phyloP scores from a whole-genome alignment of 2,888 invertebrate species.

The Hetaerina titia region DNA sequence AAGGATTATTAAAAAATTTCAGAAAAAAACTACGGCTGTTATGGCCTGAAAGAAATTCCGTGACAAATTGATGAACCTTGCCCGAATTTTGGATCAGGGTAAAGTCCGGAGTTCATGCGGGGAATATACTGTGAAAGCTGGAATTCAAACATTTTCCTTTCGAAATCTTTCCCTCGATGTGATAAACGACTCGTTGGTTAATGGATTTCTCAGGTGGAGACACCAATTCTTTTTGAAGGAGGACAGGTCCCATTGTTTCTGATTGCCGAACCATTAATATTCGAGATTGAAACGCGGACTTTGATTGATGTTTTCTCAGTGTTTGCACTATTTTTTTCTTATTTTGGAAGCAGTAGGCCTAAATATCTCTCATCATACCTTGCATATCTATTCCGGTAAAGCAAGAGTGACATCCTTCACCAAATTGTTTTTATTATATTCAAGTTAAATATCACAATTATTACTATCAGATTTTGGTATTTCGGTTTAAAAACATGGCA shows the following conservation, averaged over 20 bases:
- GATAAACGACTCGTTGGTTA: constrained; percentile 29
- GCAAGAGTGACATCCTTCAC: neutral
- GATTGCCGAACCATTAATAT: constrained; percentile 29
- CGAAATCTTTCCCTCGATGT: neutral
- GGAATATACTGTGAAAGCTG: neutral
- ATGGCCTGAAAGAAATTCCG: neutral
- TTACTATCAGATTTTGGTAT: too few relatives aligned
- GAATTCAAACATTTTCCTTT: constrained; percentile 39
- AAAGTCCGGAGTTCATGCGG: neutral
- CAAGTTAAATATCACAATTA: too few relatives aligned
- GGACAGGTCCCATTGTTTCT: constrained; percentile 32
- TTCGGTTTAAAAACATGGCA: too few relatives aligned
- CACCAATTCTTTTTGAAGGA: neutral
- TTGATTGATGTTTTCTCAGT: neutral
- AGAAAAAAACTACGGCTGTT: neutral
- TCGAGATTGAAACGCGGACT: constrained; percentile 15
- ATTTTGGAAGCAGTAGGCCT: neutral
- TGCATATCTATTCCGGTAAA: neutral
- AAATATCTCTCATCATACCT: neutral
- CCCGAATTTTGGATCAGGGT: neutral
- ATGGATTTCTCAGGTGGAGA: constrained; percentile 35
- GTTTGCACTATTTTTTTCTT: neutral
- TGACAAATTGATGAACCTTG: constrained; percentile 12
- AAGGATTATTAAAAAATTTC: neutral
- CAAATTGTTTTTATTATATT: neutral